phyloP scores from a whole-genome alignment of 2,113 vertebrate genomes.

The Camelus bactrianus region DNA sequence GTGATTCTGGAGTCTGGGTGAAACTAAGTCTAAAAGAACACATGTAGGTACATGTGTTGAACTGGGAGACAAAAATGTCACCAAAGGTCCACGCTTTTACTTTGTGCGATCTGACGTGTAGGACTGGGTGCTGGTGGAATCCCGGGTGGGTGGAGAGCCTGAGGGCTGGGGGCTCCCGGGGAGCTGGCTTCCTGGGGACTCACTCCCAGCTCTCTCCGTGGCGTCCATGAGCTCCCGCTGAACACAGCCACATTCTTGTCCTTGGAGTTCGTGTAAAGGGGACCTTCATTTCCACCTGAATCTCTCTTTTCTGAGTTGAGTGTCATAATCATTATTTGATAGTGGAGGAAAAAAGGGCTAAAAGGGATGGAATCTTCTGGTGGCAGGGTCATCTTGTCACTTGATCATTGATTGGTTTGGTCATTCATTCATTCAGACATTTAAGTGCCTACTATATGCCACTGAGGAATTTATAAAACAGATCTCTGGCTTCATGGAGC shows the following conservation, averaged over 20 bases:
- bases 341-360: background rate
- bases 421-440: background rate
- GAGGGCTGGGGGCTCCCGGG: background rate
- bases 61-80: background rate
- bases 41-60: background rate
- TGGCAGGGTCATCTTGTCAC: background rate
- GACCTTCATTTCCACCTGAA: background rate
- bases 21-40: background rate
- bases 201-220: background rate
- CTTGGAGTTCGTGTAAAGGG: too few relatives aligned
- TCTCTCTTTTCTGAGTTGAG: conserved; percentile 3
- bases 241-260: background rate
- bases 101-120: background rate
- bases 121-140: background rate
- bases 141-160: background rate
- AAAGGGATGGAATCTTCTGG: background rate
- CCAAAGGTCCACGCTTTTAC: background rate
- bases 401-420: background rate
- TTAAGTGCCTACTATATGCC: background rate
- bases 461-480: background rate
- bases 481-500: background rate
- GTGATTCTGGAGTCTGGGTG: background rate
- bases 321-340: background rate
- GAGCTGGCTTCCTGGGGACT: background rate
- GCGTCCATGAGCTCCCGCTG: background rate